Conservation (phyloP, 2,113 vertebrate species). For the Copsychus sechellarum region DNA sequence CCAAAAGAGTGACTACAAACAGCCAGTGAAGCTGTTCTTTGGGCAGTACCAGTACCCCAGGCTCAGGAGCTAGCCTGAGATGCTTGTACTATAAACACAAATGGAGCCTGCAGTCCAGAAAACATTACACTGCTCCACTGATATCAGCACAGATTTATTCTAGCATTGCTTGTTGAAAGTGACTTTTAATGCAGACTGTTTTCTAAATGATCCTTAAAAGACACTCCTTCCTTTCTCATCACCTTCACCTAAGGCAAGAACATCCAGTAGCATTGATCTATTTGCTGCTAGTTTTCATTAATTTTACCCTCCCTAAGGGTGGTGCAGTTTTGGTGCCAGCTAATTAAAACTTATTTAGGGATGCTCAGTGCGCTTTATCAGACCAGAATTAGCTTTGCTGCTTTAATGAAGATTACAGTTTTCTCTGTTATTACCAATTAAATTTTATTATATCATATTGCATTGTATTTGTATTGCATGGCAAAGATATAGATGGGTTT, state of each 20-base stretch:
- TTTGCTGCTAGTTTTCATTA: slow-evolving; percentile 71
- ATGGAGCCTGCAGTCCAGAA: not conserved
- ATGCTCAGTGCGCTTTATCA: slow-evolving; percentile 72
- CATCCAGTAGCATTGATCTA: slow-evolving; percentile 61
- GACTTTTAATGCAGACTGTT: slow-evolving; percentile 25
- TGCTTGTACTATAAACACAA: not conserved
- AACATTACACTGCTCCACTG: not conserved
- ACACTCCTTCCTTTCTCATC: slow-evolving; percentile 34
- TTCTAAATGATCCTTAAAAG: slow-evolving; percentile 56
- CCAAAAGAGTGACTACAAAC: not conserved
- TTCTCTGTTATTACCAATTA: slow-evolving; percentile 72
- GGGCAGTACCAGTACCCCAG: not conserved
- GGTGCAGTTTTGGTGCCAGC: slow-evolving; percentile 70
- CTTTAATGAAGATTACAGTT: slow-evolving; percentile 66
- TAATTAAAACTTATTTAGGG: slow-evolving; percentile 78
- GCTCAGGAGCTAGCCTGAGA: not conserved
- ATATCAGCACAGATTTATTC: not conserved
- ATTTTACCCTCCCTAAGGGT: slow-evolving; percentile 74
- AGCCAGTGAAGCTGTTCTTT: not conserved
- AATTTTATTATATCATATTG: slow-evolving; percentile 50
- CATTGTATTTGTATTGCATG: slow-evolving; percentile 23
- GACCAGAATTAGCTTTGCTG: slow-evolving; percentile 65
- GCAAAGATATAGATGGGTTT: slow-evolving; percentile 8
- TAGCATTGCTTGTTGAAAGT: slow-evolving; percentile 38
- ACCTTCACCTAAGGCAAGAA: slow-evolving; percentile 60